A percentile compares a stretch with the other conserved stretches of the same genome.
phyloP scores from a whole-genome alignment of 2,797 vertebrate genomes.

The Sciurus vulgaris region DNA sequence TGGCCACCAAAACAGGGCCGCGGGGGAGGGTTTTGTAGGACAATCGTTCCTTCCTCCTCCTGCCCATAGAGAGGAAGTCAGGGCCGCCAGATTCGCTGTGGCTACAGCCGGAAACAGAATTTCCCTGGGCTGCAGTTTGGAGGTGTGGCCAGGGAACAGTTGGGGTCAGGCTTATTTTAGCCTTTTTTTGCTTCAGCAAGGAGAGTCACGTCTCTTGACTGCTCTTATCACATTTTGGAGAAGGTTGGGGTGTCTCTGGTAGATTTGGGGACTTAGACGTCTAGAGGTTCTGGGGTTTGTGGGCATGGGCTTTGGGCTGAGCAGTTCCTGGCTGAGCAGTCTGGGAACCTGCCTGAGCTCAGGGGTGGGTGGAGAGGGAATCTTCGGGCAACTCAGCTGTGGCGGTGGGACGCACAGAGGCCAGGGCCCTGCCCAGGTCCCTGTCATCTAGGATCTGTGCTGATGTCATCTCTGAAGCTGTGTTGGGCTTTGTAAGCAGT shows the following conservation, averaged over 20 bases:
- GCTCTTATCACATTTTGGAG: neutral
- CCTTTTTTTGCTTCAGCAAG: neutral
- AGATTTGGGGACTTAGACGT: neutral
- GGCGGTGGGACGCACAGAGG: fast-evolving
- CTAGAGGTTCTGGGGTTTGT: neutral
- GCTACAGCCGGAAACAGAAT: neutral
- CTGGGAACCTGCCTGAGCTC: neutral
- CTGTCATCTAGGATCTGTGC: neutral
- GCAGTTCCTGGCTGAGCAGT: neutral
- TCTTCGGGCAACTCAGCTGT: neutral
- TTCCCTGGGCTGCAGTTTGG: neutral
- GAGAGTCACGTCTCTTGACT: neutral
- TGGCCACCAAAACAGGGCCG: neutral
- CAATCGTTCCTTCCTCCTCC: neutral
- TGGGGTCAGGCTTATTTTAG: neutral
- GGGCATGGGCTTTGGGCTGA: neutral
- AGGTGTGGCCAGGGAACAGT: neutral
- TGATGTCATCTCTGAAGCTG: fast-evolving
- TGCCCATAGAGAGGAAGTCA: neutral
- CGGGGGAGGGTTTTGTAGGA: neutral
- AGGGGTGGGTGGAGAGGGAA: neutral
- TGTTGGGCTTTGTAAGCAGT: neutral
- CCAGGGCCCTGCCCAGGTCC: neutral
- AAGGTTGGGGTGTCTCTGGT: neutral
- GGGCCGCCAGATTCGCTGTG: neutral